Evolutionary conservation across 2,888 invertebrate species (phyloP), one percentile per base, ranked within the genome.

Genomic region (Serripes groenlandicus): DNA sequence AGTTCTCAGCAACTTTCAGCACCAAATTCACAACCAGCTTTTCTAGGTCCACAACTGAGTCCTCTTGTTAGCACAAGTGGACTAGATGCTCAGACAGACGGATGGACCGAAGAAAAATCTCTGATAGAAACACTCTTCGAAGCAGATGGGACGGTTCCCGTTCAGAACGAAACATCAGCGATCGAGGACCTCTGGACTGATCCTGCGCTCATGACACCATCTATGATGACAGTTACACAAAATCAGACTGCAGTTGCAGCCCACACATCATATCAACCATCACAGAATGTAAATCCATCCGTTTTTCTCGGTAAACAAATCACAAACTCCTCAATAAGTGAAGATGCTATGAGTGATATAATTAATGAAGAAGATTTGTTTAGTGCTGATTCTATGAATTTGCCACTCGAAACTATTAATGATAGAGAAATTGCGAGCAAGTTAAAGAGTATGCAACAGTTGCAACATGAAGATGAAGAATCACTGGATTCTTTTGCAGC

Each of bases 51-150:
- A 4, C 35, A 3, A 23, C 18, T 9, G 37, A 64, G 35, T 35
- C n/a, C 32, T 11, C 30, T 35, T n/a, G 64, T 64, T 2, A 64
- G 5, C 35, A 35, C 37, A 26, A 66, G 66, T 37, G 66, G 23
- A n/a, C 26, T 35, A 42, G 23, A 56, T 9, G 28, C 11, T 11
- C 23, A 56, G 23, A n/a, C 23, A 49, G 34, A 34, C n/a, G 18
- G 34, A n/a, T n/a, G 34, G 37, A 68, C 28, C 11, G 21, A 23
- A 3, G 66, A 66, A 56, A 66, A 72, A 66, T 78, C 78, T 73
- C 78, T 54, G 0, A 78, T 78, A 42, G 68, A 78, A 66, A 78
- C n/a, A 32, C 34, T 78, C n/a, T 58, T 78, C 28, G 66, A 66
- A n/a, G 66, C 66, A 9, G 28, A 21, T 42, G 66, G 42, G 23